Evolutionary conservation across 2,888 invertebrate genomes (phyloP).

Genomic region (Drosophila helvetica): DNA sequence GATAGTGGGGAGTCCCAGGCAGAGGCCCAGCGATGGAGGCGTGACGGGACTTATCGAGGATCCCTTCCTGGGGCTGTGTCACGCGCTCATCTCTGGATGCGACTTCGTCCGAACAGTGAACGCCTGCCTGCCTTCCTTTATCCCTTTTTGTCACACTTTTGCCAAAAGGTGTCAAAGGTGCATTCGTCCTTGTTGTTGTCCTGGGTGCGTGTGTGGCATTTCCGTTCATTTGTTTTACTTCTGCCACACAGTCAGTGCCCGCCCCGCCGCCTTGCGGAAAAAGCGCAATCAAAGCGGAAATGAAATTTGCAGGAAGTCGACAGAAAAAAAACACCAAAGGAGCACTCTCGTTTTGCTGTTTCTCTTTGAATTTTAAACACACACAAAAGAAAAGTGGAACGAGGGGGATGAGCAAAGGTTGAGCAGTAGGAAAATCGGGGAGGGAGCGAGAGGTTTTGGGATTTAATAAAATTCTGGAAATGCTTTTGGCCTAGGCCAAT

Average conservation of each 20-base stretch:
- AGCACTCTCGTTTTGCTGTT: slow-evolving; percentile 27
- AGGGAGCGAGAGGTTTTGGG: slow-evolving; percentile 51
- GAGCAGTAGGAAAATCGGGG: not conserved
- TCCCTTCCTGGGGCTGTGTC: slow-evolving; percentile 13
- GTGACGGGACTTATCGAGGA: slow-evolving; percentile 7
- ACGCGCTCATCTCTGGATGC: slow-evolving; percentile 39
- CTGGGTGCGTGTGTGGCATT: slow-evolving; percentile 75
- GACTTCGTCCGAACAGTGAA: slow-evolving; percentile 12
- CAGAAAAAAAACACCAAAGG: slow-evolving; percentile 32
- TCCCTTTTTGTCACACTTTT: slow-evolving; percentile 70
- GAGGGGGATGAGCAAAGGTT: not conserved
- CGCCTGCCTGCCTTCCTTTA: slow-evolving; percentile 5
- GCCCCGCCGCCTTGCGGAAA: slow-evolving; percentile 58
- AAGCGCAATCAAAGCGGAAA: slow-evolving; percentile 80
- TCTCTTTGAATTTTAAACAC: slow-evolving; percentile 63
- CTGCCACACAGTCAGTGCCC: slow-evolving; percentile 37
- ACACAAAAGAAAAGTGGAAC: slow-evolving; percentile 39
- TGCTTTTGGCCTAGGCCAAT: slow-evolving; percentile 70
- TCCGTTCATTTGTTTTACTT: slow-evolving; percentile 79
- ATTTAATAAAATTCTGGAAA: slow-evolving; percentile 76
- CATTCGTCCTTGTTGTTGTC: slow-evolving; percentile 57
- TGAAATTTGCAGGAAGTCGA: slow-evolving; percentile 78
- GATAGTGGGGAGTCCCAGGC: slow-evolving; percentile 14
- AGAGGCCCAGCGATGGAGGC: slow-evolving; percentile 21
- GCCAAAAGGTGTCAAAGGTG: slow-evolving; percentile 78